These are phyloP conservation scores for Oncopodura yosiiana DNA, from an alignment of 1,140 invertebrate species.

Conservation along the genomic window DNA sequence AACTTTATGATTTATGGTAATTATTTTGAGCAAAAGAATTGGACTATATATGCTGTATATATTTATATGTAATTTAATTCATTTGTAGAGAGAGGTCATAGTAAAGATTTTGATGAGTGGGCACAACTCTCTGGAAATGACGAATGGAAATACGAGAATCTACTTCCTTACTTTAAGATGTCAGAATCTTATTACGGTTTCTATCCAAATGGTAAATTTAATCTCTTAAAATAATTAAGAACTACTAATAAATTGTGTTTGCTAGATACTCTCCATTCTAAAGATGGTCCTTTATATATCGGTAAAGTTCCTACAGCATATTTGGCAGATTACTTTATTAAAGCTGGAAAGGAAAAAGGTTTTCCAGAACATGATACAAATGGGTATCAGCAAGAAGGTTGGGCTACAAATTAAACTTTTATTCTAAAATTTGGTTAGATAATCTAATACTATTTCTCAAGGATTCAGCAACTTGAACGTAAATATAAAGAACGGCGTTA, in stretches of 20 bases:
- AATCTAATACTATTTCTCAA: neutral
- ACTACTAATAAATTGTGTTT: neutral
- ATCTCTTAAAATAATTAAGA: no score
- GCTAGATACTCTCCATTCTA: neutral
- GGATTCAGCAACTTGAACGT: slow-evolving; percentile 55
- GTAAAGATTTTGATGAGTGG: slow-evolving; percentile 52
- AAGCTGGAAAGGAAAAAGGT: slow-evolving; percentile 77
- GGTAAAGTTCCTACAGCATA: slow-evolving; percentile 47
- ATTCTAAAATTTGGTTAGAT: neutral
- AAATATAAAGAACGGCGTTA: slow-evolving; percentile 53
- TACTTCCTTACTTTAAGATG: slow-evolving; percentile 43
- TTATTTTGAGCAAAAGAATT: no score
- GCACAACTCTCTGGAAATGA: slow-evolving; percentile 41
- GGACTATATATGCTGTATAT: no score
- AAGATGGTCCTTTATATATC: neutral
- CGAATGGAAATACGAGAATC: slow-evolving; percentile 47
- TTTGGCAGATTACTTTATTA: slow-evolving; percentile 70
- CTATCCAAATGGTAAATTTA: slow-evolving; percentile 7
- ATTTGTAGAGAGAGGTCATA: slow-evolving; percentile 46
- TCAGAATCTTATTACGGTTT: slow-evolving; percentile 34
- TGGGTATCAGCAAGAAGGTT: slow-evolving; percentile 70
- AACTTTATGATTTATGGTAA: no score
- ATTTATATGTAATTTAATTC: slow-evolving; percentile 49
- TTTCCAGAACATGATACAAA: slow-evolving; percentile 79
- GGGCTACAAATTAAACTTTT: neutral